Evolutionary conservation across 2,888 invertebrate species (phyloP), one percentile per base, ranked within the genome.

Genomic region (Drosophila robusta): DNA sequence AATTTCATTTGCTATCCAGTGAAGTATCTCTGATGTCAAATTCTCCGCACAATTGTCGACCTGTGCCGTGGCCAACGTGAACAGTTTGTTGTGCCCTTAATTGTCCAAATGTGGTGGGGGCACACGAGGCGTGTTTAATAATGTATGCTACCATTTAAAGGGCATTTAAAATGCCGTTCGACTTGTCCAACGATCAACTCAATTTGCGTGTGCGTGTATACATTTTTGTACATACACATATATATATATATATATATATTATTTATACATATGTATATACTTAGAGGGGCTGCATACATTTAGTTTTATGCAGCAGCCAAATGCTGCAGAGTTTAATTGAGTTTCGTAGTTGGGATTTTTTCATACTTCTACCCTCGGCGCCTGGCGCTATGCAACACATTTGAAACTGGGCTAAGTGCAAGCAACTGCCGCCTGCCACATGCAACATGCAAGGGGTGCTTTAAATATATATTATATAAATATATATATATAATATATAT

Each of bases 251-350:
- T 18, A 18, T 18, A 18, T 18, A 18, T 18, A 1, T 22, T 22
- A 22, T 22, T 22, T 22, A 22, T 22, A 0, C 22, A 22, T 3
- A 22, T 22, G 3, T 22, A 22, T 22, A 4, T 22, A 22, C 4
- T 4, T 22, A 3, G 18, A 18, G 18, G 18, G 18, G 18, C 18
- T 18, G 18, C 18, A 18, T 18, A 18, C 1, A 2, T 18, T 18
- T 18, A 18, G n/a, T n/a, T n/a, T n/a, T 22, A 22, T 22, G 22
- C 22, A 22, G 22, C 22, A 22, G 22, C 22, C 22, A 22, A 22
- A 22, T 52, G 65, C 50, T 42, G 41, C 49, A 55, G 51, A 70
- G 39, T 73, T 80, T 80, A 87, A 87, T 84, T 81, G 74, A 76
- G 74, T 84, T 80, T 65, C 49, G 39, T 54, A 70, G 50, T 65